A percentile compares a stretch with the other conserved stretches of the same genome.
These are phyloP conservation scores for Lytechinus variegatus DNA, from an alignment of 35 echinoderm and acorn worm species.

Conservation along the genomic window DNA sequence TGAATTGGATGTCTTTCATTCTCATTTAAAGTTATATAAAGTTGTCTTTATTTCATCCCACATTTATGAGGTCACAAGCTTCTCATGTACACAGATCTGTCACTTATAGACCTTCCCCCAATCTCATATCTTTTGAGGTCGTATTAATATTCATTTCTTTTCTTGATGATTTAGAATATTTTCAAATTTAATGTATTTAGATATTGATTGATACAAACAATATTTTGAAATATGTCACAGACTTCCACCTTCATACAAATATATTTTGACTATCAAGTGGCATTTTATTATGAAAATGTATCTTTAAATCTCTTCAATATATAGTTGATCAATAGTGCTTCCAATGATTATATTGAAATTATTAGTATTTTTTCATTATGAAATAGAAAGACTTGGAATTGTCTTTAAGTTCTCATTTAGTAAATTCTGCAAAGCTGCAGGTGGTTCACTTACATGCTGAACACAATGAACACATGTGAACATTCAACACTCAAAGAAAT, in stretches of 20 bases:
- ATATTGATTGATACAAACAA: not conserved
- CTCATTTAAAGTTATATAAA: not conserved
- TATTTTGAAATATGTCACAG: not conserved
- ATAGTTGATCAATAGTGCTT: not conserved
- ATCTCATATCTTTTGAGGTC: not conserved
- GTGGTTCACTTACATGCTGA: too few relatives aligned
- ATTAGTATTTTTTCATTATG: not conserved
- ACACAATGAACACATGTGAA: too few relatives aligned
- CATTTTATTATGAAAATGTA: not conserved
- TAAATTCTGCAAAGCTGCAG: not conserved
- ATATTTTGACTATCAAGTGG: not conserved
- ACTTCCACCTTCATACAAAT: constrained; percentile 19
- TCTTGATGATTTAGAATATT: not conserved
- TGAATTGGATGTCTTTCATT: constrained; percentile 7
- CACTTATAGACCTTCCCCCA: not conserved
- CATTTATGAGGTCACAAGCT: not conserved
- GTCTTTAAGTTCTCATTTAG: not conserved
- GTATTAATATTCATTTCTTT: not conserved
- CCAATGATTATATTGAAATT: not conserved
- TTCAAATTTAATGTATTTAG: not conserved
- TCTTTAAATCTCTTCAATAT: not conserved
- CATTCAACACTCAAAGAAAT: too few relatives aligned
- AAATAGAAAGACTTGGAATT: not conserved
- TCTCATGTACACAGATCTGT: not conserved
- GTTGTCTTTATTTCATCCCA: not conserved